Evolutionary conservation across 2,888 invertebrate genomes (phyloP).

Genomic region (Hyposoter dolosus): DNA sequence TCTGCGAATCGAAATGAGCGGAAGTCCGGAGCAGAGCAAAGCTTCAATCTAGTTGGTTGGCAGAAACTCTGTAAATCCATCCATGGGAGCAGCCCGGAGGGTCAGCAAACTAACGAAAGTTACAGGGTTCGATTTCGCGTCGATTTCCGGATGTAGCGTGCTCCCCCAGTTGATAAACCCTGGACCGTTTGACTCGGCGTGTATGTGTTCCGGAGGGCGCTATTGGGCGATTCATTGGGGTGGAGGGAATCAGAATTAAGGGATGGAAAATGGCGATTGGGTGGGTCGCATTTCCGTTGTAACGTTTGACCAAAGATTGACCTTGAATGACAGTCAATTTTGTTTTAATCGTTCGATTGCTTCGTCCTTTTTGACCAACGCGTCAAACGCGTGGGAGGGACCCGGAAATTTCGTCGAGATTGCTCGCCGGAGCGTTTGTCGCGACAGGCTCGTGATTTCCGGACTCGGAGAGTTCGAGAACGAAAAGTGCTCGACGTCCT

Average conservation of each 20-base stretch:
- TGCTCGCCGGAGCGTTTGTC: not conserved
- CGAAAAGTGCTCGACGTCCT: not conserved
- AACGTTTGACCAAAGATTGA: not conserved
- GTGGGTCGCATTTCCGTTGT: not conserved
- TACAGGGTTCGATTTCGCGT: constrained; percentile 55
- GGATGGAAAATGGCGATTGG: constrained; percentile 1
- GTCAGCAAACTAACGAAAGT: constrained; percentile 59
- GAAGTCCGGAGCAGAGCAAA: constrained; percentile 25
- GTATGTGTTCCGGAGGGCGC: not conserved
- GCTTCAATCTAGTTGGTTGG: constrained; percentile 22
- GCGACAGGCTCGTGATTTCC: not conserved
- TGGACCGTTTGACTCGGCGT: too few relatives aligned
- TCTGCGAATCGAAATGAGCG: constrained; percentile 27
- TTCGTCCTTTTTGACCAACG: too few relatives aligned
- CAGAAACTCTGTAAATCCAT: not conserved
- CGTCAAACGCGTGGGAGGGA: not conserved
- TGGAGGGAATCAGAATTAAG: not conserved
- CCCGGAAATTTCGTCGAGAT: not conserved
- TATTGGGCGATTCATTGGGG: not conserved
- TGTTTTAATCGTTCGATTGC: not conserved
- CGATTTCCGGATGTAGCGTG: constrained; percentile 29
- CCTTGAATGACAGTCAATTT: not conserved
- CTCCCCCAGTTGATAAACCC: not conserved
- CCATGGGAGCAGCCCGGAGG: not conserved
- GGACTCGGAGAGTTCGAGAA: not conserved